Base-by-base conservation (phyloP, 2,113 vertebrate species). In the Chascanopsetta lugubris region DNA sequence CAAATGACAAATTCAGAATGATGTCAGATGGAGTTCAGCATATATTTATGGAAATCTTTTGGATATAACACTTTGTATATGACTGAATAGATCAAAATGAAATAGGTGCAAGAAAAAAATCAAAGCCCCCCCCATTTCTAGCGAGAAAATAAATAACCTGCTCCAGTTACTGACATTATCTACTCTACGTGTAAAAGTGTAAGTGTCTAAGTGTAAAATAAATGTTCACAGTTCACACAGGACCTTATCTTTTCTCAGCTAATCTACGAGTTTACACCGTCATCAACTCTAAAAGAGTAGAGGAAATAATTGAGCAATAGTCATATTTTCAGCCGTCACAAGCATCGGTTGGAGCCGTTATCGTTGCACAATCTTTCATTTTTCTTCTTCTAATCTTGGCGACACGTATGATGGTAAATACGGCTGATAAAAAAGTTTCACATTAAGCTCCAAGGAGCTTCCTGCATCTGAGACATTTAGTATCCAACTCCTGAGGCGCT, bases 341-440 rank as follows among this genome's bases (percentile, higher is more conserved):
- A n/a, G n/a, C 58, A 55, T 76, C 65, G 72, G 32, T 75, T 76
- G 69, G 69, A 50, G 13, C 68, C n/a, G 40, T 62, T 58, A 74
- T 72, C 80, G 57, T 4, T 50, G 54, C 32, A 75, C 17, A 24
- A 66, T 27, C 72, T 86, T 77, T 86, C 78, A 84, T 78, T 80
- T 74, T 73, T 17, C 43, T 45, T 87, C 49, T 61, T 81, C 65
- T 89, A 76, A 87, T 87, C 80, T 76, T 30, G 25, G 77, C 81
- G 85, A 42, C 78, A 77, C 83, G 78, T 74, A 75, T 43, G 63
- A 68, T 50, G 69, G 76, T 69, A 77, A 85, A 84, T 69, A 85
- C 8, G 46, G 0, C 66, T 61, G 77, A 80, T 75, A 70, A 79
- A 83, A n/a, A 79, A 74, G 60, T 20, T 2, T 48, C 80, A 71